phyloP scores from a whole-genome alignment of 2,113 vertebrate genomes.

The Panurus biarmicus region DNA sequence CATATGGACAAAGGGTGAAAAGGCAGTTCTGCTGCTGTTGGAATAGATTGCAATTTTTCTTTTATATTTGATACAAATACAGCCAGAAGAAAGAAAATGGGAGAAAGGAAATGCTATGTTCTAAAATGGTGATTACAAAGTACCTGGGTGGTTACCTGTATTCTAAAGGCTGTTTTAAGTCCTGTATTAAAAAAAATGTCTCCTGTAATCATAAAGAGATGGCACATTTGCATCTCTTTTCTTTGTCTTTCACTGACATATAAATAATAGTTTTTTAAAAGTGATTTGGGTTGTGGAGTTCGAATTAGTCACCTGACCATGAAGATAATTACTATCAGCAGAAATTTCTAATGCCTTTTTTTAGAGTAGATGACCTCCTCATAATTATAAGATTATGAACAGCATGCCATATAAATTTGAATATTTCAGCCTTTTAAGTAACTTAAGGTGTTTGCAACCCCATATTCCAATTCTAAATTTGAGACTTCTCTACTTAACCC shows the following conservation, averaged over 20 bases:
- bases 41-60: not conserved
- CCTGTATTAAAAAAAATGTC: not conserved
- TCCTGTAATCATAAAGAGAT: not conserved
- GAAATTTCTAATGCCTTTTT: not conserved
- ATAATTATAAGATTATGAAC: constrained; percentile 9
- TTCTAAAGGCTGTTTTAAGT: not conserved
- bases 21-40: not conserved
- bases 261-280: constrained; percentile 26
- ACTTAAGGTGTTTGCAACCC: not conserved
- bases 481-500: not conserved
- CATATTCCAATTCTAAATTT: not conserved
- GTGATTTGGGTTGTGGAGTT: not conserved
- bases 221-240: constrained; percentile 12
- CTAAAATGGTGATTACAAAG: not conserved
- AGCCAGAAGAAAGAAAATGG: not conserved
- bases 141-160: not conserved
- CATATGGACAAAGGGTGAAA: not conserved
- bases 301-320: not conserved
- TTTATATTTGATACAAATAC: not conserved
- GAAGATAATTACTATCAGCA: constrained; percentile 24
- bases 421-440: constrained; percentile 6
- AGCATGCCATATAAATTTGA: not conserved
- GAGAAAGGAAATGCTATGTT: not conserved
- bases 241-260: constrained; percentile 26
- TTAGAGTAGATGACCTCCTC: not conserved